Evolutionary conservation across 2,888 invertebrate genomes (phyloP).

Genomic region (Alloscopus bannaensis): DNA sequence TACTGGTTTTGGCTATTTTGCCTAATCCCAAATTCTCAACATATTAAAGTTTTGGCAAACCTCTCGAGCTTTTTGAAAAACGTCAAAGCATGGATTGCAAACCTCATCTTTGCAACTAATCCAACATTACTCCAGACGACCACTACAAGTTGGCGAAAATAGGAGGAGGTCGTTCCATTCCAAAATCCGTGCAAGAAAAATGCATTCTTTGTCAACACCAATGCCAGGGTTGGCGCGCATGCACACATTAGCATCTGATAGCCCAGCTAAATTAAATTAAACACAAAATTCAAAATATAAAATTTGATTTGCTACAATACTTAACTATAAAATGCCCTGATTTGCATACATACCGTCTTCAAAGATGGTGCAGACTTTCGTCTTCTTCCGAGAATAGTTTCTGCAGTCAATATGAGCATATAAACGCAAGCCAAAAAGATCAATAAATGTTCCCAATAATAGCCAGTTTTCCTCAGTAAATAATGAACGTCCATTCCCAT

Average conservation of each 20-base stretch:
- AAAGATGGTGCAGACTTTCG: not conserved
- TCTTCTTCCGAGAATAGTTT: slow-evolving; percentile 18
- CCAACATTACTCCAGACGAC: slow-evolving; percentile 44
- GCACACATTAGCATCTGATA: slow-evolving; percentile 48
- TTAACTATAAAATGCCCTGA: not conserved
- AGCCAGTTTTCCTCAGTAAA: slow-evolving; percentile 45
- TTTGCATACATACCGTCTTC: not conserved
- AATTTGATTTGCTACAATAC: not conserved
- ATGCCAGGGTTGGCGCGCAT: slow-evolving; percentile 16
- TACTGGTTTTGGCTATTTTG: not conserved
- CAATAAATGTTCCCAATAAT: slow-evolving; percentile 54
- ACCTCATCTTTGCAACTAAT: slow-evolving; percentile 49
- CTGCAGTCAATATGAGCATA: slow-evolving; percentile 10
- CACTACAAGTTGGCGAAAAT: slow-evolving; percentile 28
- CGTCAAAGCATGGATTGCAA: slow-evolving; percentile 45
- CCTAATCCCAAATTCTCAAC: not conserved
- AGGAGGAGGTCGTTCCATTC: slow-evolving; percentile 17
- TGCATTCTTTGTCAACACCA: slow-evolving; percentile 30
- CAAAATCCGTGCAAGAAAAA: slow-evolving; percentile 34
- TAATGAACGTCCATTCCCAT: slow-evolving; percentile 52
- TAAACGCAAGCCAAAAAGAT: slow-evolving; percentile 46
- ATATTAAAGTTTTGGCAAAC: no score
- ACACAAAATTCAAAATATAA: not conserved
- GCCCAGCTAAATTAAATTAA: slow-evolving; percentile 26
- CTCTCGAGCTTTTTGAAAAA: slow-evolving; percentile 48